These are phyloP conservation scores for Camelus dromedarius DNA, from an alignment of 2,113 vertebrate genomes.

Conservation along the genomic window DNA sequence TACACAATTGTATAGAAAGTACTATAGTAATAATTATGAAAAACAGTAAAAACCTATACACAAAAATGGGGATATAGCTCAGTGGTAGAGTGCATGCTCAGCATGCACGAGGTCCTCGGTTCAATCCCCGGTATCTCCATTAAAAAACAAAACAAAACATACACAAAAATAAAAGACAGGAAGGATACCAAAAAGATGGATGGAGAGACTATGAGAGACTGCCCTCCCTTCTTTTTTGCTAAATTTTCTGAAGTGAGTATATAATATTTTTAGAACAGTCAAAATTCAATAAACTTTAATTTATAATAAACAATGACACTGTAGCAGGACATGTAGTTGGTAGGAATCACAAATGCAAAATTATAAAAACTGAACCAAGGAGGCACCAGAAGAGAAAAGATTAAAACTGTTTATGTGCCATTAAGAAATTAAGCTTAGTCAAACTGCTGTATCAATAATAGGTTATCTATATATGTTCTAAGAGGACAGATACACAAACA, in stretches of 20 bases:
- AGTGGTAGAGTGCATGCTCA: no score
- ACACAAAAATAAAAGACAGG: background rate
- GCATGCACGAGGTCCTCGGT: no score
- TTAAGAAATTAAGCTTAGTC: background rate
- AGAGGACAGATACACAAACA: background rate
- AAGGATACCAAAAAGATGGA: background rate
- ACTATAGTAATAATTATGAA: background rate
- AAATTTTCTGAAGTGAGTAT: constrained; percentile 17
- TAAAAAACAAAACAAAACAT: no score
- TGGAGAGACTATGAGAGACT: background rate
- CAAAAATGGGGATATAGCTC: background rate
- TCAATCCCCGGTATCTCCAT: no score
- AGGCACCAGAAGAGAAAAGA: background rate
- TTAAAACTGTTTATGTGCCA: background rate
- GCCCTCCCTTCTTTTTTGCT: background rate
- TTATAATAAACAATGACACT: background rate
- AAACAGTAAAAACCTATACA: background rate
- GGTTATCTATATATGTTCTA: background rate
- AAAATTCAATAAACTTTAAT: background rate
- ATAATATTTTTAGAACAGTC: constrained; percentile 3
- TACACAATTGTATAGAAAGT: background rate
- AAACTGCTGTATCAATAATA: background rate
- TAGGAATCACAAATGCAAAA: background rate
- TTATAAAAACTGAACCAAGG: background rate
- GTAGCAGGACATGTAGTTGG: background rate